phyloP scores from a whole-genome alignment of 2,113 vertebrate genomes.

The Calidris pugnax region DNA sequence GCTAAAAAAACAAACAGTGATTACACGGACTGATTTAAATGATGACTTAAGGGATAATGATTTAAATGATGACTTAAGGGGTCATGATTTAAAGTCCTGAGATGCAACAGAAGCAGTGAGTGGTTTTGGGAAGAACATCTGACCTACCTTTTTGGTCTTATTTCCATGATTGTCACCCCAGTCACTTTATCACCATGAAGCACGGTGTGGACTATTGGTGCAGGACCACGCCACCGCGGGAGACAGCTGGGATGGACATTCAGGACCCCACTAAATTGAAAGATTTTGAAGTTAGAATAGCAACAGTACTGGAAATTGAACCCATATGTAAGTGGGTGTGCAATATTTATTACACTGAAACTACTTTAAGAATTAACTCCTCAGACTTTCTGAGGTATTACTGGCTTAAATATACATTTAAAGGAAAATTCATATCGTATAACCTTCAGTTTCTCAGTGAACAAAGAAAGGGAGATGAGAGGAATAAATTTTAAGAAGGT shows the following conservation, averaged over 20 bases:
- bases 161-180: slow-evolving; percentile 95
- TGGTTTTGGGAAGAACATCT: neutral
- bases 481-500: too few relatives aligned
- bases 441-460: neutral
- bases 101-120: neutral
- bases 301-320: neutral
- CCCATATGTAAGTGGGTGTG: accelerated
- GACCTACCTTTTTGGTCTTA: slow-evolving; percentile 86
- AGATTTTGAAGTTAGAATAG: slow-evolving; percentile 3
- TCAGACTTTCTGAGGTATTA: neutral
- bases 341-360: neutral
- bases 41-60: neutral
- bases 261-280: slow-evolving; percentile 83
- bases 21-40: neutral
- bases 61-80: neutral
- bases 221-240: slow-evolving; percentile 92
- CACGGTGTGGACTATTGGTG: slow-evolving; percentile 89
- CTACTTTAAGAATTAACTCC: neutral
- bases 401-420: neutral
- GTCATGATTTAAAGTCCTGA: neutral
- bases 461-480: neutral
- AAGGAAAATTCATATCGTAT: neutral
- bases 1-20: neutral
- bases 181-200: slow-evolving; percentile 86
- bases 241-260: slow-evolving; percentile 95